Percentiles rank a stretch among this genome's conserved stretches.
Conservation (phyloP, 2,888 invertebrate genomes). For the Muscina levida region DNA sequence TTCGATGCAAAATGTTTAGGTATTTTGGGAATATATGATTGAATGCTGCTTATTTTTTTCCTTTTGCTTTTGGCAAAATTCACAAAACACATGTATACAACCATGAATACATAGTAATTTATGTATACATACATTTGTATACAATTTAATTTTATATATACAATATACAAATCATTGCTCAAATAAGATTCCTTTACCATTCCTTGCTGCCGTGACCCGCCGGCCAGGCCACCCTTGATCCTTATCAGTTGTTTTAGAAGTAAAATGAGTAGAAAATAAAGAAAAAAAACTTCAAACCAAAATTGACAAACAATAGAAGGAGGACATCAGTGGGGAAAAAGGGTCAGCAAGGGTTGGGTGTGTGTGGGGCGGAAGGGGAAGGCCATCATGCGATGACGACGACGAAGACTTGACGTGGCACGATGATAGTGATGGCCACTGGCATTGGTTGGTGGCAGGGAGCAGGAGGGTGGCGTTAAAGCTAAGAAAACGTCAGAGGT, state of each 20-base stretch:
- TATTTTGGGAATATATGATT: constrained; percentile 52
- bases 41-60: constrained; percentile 65
- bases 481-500: constrained; percentile 40
- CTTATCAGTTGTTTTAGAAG: too few species aligned
- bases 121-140: constrained; percentile 8
- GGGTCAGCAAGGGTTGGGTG: not conserved
- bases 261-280: not conserved
- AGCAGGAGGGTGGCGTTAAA: not conserved
- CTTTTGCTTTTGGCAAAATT: constrained; percentile 29
- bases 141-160: constrained; percentile 18
- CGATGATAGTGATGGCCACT: not conserved
- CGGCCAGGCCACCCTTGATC: too few species aligned
- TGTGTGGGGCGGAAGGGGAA: not conserved
- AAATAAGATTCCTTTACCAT: too few species aligned
- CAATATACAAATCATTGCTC: too few species aligned
- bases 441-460: not conserved
- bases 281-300: not conserved
- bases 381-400: not conserved
- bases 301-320: constrained; percentile 16
- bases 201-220: too few species aligned
- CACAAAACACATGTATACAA: constrained; percentile 32
- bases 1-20: constrained; percentile 54
- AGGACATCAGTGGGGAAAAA: not conserved
- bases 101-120: not conserved
- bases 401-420: not conserved